phyloP scores from a whole-genome alignment of 2,888 invertebrate genomes.

The Pollenia angustigena region DNA sequence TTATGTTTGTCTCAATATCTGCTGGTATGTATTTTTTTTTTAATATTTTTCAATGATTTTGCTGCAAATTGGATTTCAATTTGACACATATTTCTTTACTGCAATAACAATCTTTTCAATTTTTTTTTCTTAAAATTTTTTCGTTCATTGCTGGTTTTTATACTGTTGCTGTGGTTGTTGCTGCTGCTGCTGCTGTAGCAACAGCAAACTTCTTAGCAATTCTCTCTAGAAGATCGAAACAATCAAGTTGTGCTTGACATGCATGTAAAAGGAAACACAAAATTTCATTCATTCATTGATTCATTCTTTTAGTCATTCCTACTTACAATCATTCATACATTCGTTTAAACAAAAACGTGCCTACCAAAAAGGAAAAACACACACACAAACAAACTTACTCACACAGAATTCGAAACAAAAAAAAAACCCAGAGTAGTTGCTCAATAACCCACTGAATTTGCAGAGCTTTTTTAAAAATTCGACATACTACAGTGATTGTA shows the following conservation, averaged over 20 bases:
- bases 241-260: conserved; percentile 73
- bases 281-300: conserved; percentile 60
- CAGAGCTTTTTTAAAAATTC: neutral
- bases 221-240: conserved; percentile 65
- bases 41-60: conserved; percentile 66
- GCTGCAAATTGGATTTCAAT: conserved; percentile 72
- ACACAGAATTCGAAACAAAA: conserved; percentile 7
- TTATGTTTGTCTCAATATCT: neutral
- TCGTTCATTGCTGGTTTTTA: neutral
- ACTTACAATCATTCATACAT: neutral
- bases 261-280: conserved; percentile 62
- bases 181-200: neutral
- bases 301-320: conserved; percentile 4
- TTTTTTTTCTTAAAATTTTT: neutral
- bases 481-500: conserved; percentile 25
- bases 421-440: conserved; percentile 12
- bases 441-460: conserved; percentile 50
- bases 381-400: neutral
- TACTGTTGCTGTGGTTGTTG: neutral
- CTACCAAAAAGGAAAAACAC: conserved; percentile 15
- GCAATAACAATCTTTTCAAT: conserved; percentile 2
- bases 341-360: conserved; percentile 61
- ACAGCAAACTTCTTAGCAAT: conserved; percentile 63
- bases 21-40: neutral
- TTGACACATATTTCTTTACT: conserved; percentile 66